Percentiles rank a stretch among this genome's conserved stretches.
phyloP scores from a whole-genome alignment of 2,797 vertebrate genomes.

The Ptychobarbus kaznakovi region DNA sequence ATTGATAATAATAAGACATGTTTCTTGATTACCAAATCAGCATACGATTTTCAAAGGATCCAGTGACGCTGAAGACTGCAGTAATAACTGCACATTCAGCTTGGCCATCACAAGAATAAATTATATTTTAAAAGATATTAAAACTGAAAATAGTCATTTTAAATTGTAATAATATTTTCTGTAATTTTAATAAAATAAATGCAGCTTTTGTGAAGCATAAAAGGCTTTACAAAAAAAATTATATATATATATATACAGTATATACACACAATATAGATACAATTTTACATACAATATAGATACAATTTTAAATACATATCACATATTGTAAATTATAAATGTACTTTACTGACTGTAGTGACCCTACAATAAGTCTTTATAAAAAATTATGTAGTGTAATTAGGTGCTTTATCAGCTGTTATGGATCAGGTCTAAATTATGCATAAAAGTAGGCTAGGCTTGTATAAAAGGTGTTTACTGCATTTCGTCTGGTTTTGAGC shows the following conservation, averaged over 20 bases:
- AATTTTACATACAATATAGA: background rate
- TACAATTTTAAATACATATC: background rate
- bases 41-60: too few relatives aligned
- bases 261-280: too few relatives aligned
- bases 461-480: constrained; percentile 9
- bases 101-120: background rate
- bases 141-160: background rate
- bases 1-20: background rate
- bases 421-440: background rate
- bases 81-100: too few relatives aligned
- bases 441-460: background rate
- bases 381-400: background rate
- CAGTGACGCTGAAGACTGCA: background rate
- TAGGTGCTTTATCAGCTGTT: background rate
- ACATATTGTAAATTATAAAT: background rate
- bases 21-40: background rate
- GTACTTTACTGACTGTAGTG: background rate
- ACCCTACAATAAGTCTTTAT: background rate
- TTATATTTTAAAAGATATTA: background rate
- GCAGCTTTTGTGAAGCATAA: background rate
- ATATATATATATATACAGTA: too few relatives aligned
- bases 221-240: background rate
- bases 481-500: constrained; percentile 1
- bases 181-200: background rate
- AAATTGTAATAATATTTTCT: background rate